A percentile compares a stretch with the other conserved stretches of the same genome.
phyloP scores from a whole-genome alignment of 1,140 invertebrate species.

The Diuraphis noxia region DNA sequence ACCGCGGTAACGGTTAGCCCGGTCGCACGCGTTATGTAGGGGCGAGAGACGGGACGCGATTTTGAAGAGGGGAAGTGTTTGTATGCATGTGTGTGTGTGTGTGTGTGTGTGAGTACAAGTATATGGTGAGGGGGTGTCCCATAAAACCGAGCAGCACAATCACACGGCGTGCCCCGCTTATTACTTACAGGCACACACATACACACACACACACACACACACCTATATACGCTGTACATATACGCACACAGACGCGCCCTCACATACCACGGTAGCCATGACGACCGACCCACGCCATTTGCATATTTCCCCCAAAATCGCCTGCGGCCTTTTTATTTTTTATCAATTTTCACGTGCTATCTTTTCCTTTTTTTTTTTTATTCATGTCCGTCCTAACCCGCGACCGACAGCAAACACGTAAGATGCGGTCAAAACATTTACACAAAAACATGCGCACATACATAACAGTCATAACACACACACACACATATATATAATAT shows the following conservation, averaged over 20 bases:
- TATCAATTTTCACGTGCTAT: slow-evolving; percentile 40
- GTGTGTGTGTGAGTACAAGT: background rate
- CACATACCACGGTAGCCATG: slow-evolving; percentile 19
- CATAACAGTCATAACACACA: too few species aligned
- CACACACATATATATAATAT: too few species aligned
- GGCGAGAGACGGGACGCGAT: background rate
- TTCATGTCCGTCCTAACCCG: background rate
- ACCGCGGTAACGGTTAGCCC: background rate
- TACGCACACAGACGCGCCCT: background rate
- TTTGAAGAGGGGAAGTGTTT: background rate
- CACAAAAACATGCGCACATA: background rate
- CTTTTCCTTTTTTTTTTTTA: background rate
- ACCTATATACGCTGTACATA: too few species aligned
- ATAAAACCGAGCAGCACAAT: slow-evolving; percentile 34
- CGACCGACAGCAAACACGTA: background rate
- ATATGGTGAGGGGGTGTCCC: background rate
- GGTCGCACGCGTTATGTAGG: background rate
- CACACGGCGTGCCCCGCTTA: slow-evolving; percentile 32
- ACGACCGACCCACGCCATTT: slow-evolving; percentile 32
- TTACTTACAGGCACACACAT: background rate
- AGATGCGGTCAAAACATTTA: slow-evolving; percentile 27
- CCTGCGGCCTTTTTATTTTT: slow-evolving; percentile 24
- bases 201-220: background rate
- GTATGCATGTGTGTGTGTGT: background rate
- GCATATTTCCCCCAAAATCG: slow-evolving; percentile 49